phyloP scores from a whole-genome alignment of 2,797 vertebrate genomes.

The Tadarida brasiliensis region DNA sequence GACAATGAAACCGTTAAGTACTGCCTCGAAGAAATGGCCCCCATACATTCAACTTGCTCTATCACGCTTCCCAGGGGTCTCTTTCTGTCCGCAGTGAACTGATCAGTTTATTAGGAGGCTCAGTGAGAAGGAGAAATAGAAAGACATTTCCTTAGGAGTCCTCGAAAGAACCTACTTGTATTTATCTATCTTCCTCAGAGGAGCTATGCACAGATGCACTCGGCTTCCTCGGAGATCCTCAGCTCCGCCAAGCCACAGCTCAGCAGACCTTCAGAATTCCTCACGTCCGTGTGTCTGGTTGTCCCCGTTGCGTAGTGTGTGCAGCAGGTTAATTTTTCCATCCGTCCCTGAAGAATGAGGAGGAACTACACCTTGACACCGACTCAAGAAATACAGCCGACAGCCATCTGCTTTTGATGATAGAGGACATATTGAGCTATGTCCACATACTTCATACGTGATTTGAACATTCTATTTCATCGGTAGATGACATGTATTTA shows the following conservation, averaged over 20 bases:
- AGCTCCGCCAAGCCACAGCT: background rate
- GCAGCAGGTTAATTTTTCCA: background rate
- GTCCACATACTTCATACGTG: background rate
- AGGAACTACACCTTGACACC: background rate
- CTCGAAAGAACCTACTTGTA: background rate
- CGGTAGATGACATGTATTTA: background rate
- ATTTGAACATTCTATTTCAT: background rate
- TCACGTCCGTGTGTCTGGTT: background rate
- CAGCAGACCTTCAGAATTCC: background rate
- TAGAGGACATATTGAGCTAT: background rate
- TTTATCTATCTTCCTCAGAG: background rate
- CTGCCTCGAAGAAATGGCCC: background rate
- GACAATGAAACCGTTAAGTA: background rate
- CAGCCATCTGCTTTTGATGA: background rate
- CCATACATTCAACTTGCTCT: background rate
- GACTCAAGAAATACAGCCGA: background rate
- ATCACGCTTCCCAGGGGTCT: background rate
- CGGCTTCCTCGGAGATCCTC: background rate
- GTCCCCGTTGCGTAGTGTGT: background rate
- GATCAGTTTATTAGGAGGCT: background rate
- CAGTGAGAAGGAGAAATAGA: background rate
- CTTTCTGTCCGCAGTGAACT: background rate
- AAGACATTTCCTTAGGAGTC: background rate
- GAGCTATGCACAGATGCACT: background rate
- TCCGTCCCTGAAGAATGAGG: background rate